Evolutionary conservation across 2,888 invertebrate genomes (phyloP).

Genomic region (Leptopilina syphax): DNA sequence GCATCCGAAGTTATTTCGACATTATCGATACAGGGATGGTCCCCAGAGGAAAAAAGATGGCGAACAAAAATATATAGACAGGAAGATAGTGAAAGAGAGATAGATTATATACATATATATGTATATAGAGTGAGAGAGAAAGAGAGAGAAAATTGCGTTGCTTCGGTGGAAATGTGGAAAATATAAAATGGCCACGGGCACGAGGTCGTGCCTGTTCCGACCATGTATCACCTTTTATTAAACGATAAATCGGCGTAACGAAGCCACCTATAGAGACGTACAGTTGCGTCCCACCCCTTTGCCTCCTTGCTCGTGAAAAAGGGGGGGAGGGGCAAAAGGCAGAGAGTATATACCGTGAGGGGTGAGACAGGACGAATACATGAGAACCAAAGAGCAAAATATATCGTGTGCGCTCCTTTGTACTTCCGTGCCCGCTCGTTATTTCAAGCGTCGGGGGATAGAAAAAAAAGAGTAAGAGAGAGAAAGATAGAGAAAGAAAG

Average conservation of each 20-base stretch:
- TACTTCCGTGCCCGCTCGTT: slow-evolving; percentile 40
- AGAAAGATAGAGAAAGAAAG: slow-evolving; percentile 19
- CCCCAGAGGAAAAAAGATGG: slow-evolving; percentile 47
- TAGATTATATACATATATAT: not conserved
- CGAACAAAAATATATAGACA: slow-evolving; percentile 41
- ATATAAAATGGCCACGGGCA: slow-evolving; percentile 40
- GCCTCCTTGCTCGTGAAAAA: not conserved
- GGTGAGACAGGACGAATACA: not conserved
- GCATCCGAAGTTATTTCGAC: slow-evolving; percentile 40
- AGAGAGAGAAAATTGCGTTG: slow-evolving; percentile 9
- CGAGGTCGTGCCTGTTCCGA: slow-evolving; percentile 39
- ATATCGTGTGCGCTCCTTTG: slow-evolving; percentile 40
- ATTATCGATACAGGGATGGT: slow-evolving; percentile 43
- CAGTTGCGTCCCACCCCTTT: slow-evolving; percentile 44
- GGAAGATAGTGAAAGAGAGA: slow-evolving; percentile 31
- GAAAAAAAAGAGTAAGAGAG: slow-evolving; percentile 24
- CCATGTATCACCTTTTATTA: slow-evolving; percentile 71
- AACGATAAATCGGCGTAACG: slow-evolving; percentile 71
- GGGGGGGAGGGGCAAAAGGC: slow-evolving; percentile 46
- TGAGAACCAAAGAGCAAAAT: slow-evolving; percentile 33
- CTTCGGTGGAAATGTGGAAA: slow-evolving; percentile 38
- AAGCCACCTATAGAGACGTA: slow-evolving; percentile 61
- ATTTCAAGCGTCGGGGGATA: slow-evolving; percentile 35
- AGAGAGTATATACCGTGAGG: slow-evolving; percentile 21
- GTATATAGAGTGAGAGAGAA: not conserved